Conservation (phyloP, 2,888 invertebrate species). For the Brenthis daphne region DNA sequence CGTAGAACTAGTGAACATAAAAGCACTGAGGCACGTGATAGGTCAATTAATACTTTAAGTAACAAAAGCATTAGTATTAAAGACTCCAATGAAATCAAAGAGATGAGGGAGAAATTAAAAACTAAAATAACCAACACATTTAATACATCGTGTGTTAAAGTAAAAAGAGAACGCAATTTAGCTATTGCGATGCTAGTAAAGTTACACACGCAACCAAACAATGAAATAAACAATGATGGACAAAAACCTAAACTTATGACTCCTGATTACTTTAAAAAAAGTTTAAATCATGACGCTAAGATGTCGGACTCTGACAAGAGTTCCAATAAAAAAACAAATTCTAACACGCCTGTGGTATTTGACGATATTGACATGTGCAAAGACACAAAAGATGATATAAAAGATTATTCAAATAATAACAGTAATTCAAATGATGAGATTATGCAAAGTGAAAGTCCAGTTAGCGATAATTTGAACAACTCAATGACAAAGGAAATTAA, state of each 20-base stretch:
- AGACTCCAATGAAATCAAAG: constrained; percentile 32
- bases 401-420: background rate
- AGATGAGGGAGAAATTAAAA: constrained; percentile 48
- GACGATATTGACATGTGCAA: too few species aligned
- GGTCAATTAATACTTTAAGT: constrained; percentile 23
- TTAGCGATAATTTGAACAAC: background rate
- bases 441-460: background rate
- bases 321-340: background rate
- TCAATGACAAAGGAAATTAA: background rate
- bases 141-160: constrained; percentile 45
- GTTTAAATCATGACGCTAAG: background rate
- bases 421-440: background rate
- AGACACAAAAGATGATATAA: background rate
- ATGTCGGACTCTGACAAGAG: constrained; percentile 1
- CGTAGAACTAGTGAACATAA: constrained; percentile 6
- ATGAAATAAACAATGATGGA: constrained; percentile 5
- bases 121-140: constrained; percentile 51
- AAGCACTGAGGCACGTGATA: constrained; percentile 33
- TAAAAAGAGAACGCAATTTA: constrained; percentile 54
- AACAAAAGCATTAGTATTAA: constrained; percentile 27
- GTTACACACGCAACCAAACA: constrained; percentile 42
- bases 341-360: background rate
- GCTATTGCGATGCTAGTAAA: constrained; percentile 61
- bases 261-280: constrained; percentile 52
- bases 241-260: constrained; percentile 49